A percentile compares a stretch with the other conserved stretches of the same genome.
phyloP scores from a whole-genome alignment of 2,113 vertebrate genomes.

The Egretta garzetta region DNA sequence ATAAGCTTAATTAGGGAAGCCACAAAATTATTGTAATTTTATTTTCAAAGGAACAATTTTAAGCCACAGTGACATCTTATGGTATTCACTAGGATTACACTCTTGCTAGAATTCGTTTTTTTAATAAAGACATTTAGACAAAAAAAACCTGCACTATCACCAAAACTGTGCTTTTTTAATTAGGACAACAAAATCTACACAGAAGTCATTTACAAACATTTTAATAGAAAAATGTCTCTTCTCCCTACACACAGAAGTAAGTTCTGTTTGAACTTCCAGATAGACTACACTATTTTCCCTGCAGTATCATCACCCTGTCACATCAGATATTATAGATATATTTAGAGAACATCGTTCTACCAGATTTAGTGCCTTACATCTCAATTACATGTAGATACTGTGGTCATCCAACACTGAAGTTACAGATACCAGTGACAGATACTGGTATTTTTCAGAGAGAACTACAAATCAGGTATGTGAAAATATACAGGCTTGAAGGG shows the following conservation, averaged over 20 bases:
- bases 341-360: background rate
- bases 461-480: background rate
- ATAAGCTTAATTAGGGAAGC: background rate
- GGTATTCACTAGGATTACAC: conserved; percentile 19
- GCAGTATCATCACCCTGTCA: background rate
- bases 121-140: background rate
- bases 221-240: background rate
- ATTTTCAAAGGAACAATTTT: background rate
- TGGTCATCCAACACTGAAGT: background rate
- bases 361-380: background rate
- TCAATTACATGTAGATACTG: background rate
- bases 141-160: background rate
- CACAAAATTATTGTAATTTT: background rate
- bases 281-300: background rate
- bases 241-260: background rate
- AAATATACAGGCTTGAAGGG: background rate
- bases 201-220: background rate
- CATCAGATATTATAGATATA: background rate
- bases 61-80: conserved; percentile 58
- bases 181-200: background rate
- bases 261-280: background rate
- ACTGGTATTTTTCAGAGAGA: background rate
- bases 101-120: background rate
- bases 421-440: background rate
- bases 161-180: background rate